Evolutionary conservation across 2,113 vertebrate genomes (phyloP).

Genomic region (Bettongia penicillata): DNA sequence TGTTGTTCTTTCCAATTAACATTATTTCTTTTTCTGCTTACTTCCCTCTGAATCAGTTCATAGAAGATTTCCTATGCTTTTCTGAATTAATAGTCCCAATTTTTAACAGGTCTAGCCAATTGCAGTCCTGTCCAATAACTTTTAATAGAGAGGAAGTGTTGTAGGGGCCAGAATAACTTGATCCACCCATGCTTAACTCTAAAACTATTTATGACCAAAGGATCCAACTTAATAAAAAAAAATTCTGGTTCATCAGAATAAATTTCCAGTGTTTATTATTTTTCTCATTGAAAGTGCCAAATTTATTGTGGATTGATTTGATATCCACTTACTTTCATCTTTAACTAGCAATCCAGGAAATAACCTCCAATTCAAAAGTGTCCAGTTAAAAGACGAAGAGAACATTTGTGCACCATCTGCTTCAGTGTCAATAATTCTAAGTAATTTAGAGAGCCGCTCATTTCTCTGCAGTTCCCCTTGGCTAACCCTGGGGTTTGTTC

Average conservation of each 20-base stretch:
- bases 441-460: conserved; percentile 31
- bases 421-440: conserved; percentile 50
- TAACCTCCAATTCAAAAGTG: conserved; percentile 23
- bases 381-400: conserved; percentile 18
- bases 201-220: not conserved
- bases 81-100: not conserved
- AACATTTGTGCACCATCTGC: conserved; percentile 70
- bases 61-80: not conserved
- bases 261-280: conserved; percentile 54
- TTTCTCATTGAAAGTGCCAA: conserved; percentile 48
- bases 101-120: not conserved
- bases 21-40: not conserved
- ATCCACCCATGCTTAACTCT: conserved; percentile 3
- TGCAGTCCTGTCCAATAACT: not conserved
- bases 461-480: conserved; percentile 11
- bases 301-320: conserved; percentile 46
- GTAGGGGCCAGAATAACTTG: not conserved
- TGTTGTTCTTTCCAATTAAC: not conserved
- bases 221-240: conserved; percentile 21
- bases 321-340: conserved; percentile 51
- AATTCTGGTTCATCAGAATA: conserved; percentile 27
- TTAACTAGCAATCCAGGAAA: conserved; percentile 50
- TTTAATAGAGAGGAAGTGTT: not conserved
- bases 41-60: not conserved
- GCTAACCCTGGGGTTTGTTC: conserved; percentile 10